Percentiles rank a stretch among this genome's conserved stretches.
phyloP scores from a whole-genome alignment of 2,113 vertebrate genomes.

The Rhipidura dahli region DNA sequence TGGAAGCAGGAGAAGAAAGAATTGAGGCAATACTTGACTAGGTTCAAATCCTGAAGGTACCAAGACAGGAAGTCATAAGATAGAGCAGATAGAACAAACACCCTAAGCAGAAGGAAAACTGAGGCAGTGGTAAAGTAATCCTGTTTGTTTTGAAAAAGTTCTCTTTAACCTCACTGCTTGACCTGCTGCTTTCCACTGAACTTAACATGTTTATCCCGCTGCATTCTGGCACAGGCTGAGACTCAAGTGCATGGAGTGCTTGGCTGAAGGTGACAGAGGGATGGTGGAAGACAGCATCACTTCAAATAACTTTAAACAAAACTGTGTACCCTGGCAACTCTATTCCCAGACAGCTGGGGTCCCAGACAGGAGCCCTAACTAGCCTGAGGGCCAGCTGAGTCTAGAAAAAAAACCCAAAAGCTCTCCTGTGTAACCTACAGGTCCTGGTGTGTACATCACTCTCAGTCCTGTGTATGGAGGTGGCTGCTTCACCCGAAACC shows the following conservation, averaged over 20 bases:
- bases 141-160: neutral
- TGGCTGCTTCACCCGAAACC: slow-evolving; percentile 87
- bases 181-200: neutral
- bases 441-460: slow-evolving; percentile 81
- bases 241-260: rapidly evolving
- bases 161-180: neutral
- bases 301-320: neutral
- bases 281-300: neutral
- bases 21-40: neutral
- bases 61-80: neutral
- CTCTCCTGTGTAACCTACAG: slow-evolving; percentile 73
- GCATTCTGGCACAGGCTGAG: neutral
- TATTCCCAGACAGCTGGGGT: neutral
- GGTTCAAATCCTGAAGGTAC: neutral
- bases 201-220: neutral
- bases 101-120: neutral
- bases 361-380: neutral
- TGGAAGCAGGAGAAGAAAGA: neutral
- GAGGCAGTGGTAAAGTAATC: neutral
- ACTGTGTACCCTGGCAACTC: neutral
- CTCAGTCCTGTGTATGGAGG: slow-evolving; percentile 79
- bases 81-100: neutral
- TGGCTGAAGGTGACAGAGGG: neutral
- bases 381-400: neutral
- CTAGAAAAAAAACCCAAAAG: neutral